Evolutionary conservation across 2,888 invertebrate genomes (phyloP), one percentile per base, ranked within the genome.

Genomic region (Cheilosia soror): DNA sequence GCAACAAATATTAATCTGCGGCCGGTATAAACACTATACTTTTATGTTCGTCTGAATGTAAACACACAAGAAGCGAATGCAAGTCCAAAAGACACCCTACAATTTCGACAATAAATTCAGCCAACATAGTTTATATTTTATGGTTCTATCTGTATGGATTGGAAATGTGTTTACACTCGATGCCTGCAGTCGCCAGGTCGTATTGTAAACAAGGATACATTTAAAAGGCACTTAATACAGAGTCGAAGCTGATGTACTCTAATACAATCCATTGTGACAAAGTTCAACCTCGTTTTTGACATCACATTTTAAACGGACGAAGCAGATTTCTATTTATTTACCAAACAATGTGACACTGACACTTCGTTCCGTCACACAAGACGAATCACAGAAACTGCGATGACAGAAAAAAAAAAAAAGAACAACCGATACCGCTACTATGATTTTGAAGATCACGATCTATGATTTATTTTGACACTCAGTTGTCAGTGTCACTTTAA

Each of bases 401-500:
- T 13, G 27, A 25, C 11, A 11, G 37, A 58, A 58, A 27, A 4
- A 20, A 37, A 20, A 51, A 57, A 42, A 15, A 42, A 71, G 25
- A 57, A 83, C 62, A 80, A 84, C 69, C 25, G 11, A 84, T 60
- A 51, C 63, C 33, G 84, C 84, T 84, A 80, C 83, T 63, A 55
- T 40, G 47, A 69, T 84, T 84, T 76, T 75, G 65, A 9, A 62
- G 66, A 78, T 31, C 7, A 51, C 65, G 60, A 75, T 79, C 68
- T 79, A 73, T 53, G 62, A 84, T 75, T 84, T 79, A 79, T 75
- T 79, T 79, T 79, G 68, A 75, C 73, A 79, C 68, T 63, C 37
- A 7, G 11, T 47, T 84, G 68, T 73, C 60, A 49, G 40, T 84
- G 68, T 73, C 60, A 49, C 60, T n/a, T n/a, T 11, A 33, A 27